A percentile compares a stretch with the other conserved stretches of the same genome.
Evolutionary conservation across 2,113 vertebrate species (phyloP).

Genomic region (Mystacornis crossleyi): DNA sequence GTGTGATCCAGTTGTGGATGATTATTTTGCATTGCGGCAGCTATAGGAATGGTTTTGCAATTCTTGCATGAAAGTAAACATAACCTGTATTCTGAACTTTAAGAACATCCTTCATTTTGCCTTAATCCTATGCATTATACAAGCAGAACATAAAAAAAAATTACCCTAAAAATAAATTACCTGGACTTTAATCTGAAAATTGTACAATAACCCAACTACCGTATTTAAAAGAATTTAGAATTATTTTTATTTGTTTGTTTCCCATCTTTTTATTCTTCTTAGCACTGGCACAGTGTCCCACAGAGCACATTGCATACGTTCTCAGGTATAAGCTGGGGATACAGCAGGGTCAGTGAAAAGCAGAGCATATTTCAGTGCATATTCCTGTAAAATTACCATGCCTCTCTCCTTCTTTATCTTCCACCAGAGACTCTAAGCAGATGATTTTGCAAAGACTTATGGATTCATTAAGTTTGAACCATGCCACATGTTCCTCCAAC

Average conservation of each 20-base stretch:
- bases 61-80: neutral
- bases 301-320: neutral
- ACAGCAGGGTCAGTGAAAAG: neutral
- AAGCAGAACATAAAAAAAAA: neutral
- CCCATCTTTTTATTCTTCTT: neutral
- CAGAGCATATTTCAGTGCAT: neutral
- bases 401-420: constrained; percentile 23
- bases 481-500: constrained; percentile 16
- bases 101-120: neutral
- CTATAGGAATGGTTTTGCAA: neutral
- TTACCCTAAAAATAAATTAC: neutral
- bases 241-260: neutral
- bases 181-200: constrained; percentile 22
- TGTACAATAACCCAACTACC: neutral
- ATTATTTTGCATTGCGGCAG: constrained; percentile 9
- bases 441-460: constrained; percentile 54
- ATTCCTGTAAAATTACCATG: constrained; percentile 21
- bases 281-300: neutral
- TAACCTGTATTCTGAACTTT: neutral
- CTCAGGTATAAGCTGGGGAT: neutral
- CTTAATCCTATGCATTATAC: neutral
- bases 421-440: constrained; percentile 8
- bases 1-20: neutral
- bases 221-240: neutral
- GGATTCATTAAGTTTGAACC: constrained; percentile 52